Evolutionary conservation across 92 coral and sea anemone species (phyloP), one percentile per base, ranked within the genome.

Genomic region (Parazoanthus swiftii): DNA sequence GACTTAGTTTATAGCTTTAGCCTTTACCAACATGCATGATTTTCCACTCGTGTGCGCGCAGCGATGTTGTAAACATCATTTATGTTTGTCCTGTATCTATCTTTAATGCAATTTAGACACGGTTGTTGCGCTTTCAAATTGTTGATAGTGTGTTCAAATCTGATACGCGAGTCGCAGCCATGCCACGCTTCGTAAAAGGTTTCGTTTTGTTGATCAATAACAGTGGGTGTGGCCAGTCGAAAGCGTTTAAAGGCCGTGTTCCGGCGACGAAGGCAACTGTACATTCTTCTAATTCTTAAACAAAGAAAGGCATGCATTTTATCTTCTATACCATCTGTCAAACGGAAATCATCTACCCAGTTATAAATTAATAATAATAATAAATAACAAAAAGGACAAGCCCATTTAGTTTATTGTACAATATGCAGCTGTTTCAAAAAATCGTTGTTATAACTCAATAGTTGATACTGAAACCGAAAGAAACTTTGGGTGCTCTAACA

Each of bases 21-120:
- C 33, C 39, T 42, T 48, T 48, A 48, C 33, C 74, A 81, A 81
- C 63, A 63, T 81, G 85, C 85, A 81, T 81, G 74, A 81, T 81
- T 81, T 63, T 63, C 85, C 74, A 81, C 85, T 81, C 74, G 56
- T 70, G 85, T 81, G 85, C 74, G 25, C 85, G 74, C 38, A 37
- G 6, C 46, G n/a, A 35, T 14, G 33, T 63, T 16, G 85, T 81
- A 81, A 81, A 81, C 85, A 63, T 36, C 3, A 10, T 54, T 4
- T 79, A 29, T 33, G 35, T 77, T 77, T 77, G 81, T 81, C 51
- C 4, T 81, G 46, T 81, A 21, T 59, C 63, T 81, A 37, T n/a
- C 15, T 63, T 81, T 63, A 7, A 81, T 21, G 51, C 51, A 26
- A 63, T 10, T 36, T 63, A 37, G 25, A 44, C 15, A 81, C 85